Base-by-base conservation (phyloP, 2,797 vertebrate genomes). In the Gobio occitaniae region DNA sequence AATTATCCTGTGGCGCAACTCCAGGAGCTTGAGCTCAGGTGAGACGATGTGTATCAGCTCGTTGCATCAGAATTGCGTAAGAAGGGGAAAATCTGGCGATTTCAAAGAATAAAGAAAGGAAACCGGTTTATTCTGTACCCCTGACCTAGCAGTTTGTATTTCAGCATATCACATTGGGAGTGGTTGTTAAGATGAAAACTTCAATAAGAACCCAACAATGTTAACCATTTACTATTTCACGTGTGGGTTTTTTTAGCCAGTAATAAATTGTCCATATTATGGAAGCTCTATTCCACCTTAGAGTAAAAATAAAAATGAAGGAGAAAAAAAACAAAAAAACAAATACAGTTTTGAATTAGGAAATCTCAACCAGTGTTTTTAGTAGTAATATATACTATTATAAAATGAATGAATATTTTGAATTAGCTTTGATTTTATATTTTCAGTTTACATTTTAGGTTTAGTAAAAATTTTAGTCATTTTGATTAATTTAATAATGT, bases 1-100 rank as follows among this genome's bases (percentile, higher is more conserved):
- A 90, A 90, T 89, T 89, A 92, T 90, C 82, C 90, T 90, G 89
- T 90, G 90, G 91, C 47, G 85, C 84, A 92, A 91, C 80, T 88
- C 47, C 61, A 59, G 48, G 17, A 54, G 74, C 10, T n/a, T 4
- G 21, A 66, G 68, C 70, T 90, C 88, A 90, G 89, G 84, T 86
- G 79, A 91, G 85, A 82, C 56, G 87, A 66, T 84, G 87, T 91
- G 84, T 50, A 32, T 89, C 90, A 86, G 29, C 52, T 7, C 5
- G n/a, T 83, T 86, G 36, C 85, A 74, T 87, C 80, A 66, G 21
- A 68, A 68, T 84, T 44, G 21, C 47, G 29, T 38, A 74, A 86
- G 79, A 50, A 12, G 21, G 77, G 38, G 19, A n/a, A 75, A 9
- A 52, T 63, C 21, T 84, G 52, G 17, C 66, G 12, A 38, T 56